Base-by-base conservation (phyloP, 2,113 vertebrate species). In the Empidonax alnorum region DNA sequence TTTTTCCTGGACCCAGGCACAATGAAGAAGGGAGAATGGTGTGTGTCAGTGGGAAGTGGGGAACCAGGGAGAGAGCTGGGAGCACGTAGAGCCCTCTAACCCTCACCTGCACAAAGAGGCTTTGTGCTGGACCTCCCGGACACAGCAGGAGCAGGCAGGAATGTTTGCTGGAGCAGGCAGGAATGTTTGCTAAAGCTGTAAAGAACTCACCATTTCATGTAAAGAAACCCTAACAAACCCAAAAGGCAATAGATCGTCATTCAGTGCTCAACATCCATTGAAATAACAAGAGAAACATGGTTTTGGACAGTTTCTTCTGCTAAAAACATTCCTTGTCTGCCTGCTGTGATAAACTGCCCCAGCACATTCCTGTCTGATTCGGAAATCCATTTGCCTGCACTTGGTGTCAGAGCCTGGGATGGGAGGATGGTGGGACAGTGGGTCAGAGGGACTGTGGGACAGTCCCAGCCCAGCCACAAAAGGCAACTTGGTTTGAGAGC, bases 391-490 rank as follows among this genome's bases (percentile, higher is more conserved):
- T 63, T 68, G 63, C 37, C 27, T 37, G 66, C 0, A 15, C 49
- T 25, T 4, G 11, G 33, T 12, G 53, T 35, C 67, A 33, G 41
- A 65, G 90, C 14, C 61, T 46, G 90, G 23, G 42, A 4, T 2
- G 4, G 49, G 9, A 7, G 65, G 20, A 6, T 7, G 3, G 56
- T 0, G 21, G 39, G 6, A 18, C 35, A 4, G 39, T 0, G 8
- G 33, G 39, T 41, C 61, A 14, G 25, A 2, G n/a, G 62, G 56
- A 55, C 10, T 0, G 37, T 0, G 11, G n/a, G 66, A 17, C 47
- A 21, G 59, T 17, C 12, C 56, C 37, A 41, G 41, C 52, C 17
- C 63, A 37, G 37, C 9, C 41, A 5, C 35, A 27, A 7, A 6
- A 25, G 3, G 50, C 4, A 12, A n/a, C 52, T 12, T 7, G 39